Evolutionary conservation across 2,888 invertebrate species (phyloP), one percentile per base, ranked within the genome.

Genomic region (Eristalis intricaria): DNA sequence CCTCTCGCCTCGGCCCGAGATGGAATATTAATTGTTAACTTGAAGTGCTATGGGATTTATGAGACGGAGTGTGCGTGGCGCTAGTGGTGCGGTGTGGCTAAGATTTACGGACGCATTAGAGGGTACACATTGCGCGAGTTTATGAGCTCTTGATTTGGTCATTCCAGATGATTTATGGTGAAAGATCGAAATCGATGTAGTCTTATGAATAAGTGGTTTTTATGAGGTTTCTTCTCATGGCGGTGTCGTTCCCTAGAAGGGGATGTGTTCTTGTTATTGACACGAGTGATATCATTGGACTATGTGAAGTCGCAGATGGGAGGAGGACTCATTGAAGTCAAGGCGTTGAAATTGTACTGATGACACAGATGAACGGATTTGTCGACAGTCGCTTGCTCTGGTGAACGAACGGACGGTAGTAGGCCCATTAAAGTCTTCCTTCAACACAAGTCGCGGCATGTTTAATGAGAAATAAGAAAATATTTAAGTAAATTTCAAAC

Each of bases 21-120:
- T 43, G 35, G 61, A 50, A 69, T 63, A 63, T 63, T 43, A 69
- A 69, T 77, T 63, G 69, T 38, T 19, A 61, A 63, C 40, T 70
- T 70, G 63, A 63, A 70, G 63, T 70, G 69, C 15, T 26, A 64
- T 64, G 23, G 63, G 69, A 77, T 69, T 77, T 64, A 77, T 77
- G 63, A 50, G 19, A 26, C 50, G 19, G 4, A 1, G 19, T 4
- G 4, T 4, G 63, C 19, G 19, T 8, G 50, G 13, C n/a, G 32
- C 56, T 38, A 23, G 32, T 61, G 26, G 68, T 77, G 61, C 32
- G 60, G 66, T 68, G 66, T 40, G 19, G 43, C 43, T 7, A 43
- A 50, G 77, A 69, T 64, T 70, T 77, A 77, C 43, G n/a, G 22
- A 50, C 60, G n/a, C 76, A 61, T 50, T 60, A 35, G 61, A 68